phyloP scores from a whole-genome alignment of 2,888 invertebrate genomes.

The Lacanobia oleracea region DNA sequence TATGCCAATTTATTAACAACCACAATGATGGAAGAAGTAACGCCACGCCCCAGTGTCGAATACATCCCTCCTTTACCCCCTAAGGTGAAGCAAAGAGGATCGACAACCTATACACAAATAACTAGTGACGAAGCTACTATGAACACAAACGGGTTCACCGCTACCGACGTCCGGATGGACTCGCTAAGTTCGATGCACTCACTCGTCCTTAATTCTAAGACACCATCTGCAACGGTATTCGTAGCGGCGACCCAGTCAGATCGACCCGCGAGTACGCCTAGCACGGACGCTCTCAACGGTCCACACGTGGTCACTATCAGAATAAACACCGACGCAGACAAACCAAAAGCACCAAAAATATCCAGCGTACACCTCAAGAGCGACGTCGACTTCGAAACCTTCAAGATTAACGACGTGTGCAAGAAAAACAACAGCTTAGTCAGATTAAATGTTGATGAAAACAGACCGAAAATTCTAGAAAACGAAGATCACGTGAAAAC shows the following conservation, averaged over 20 bases:
- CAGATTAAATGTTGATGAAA: conserved; percentile 90
- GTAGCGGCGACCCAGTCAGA: conserved; percentile 89
- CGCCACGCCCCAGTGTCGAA: conserved; percentile 84
- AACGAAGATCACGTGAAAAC: conserved; percentile 86
- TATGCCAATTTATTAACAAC: conserved; percentile 86
- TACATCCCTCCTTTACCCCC: conserved; percentile 91
- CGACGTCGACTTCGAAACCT: conserved; percentile 84
- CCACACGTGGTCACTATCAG: conserved; percentile 93
- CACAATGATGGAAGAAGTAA: conserved; percentile 89
- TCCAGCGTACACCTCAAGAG: conserved; percentile 88
- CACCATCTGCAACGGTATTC: conserved; percentile 90
- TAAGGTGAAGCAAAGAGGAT: conserved; percentile 88
- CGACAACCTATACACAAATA: conserved; percentile 87
- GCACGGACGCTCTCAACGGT: conserved; percentile 86
- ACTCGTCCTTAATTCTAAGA: conserved; percentile 90
- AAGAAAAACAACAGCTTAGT: conserved; percentile 90
- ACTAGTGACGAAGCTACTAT: conserved; percentile 76
- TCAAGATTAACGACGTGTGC: conserved; percentile 81
- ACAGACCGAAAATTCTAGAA: conserved; percentile 87
- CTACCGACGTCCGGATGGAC: conserved; percentile 80
- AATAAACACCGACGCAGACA: conserved; percentile 92
- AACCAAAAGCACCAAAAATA: conserved; percentile 87
- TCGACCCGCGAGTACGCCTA: conserved; percentile 85
- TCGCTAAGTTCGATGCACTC: conserved; percentile 90
- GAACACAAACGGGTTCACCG: conserved; percentile 80